These are phyloP conservation scores for Hydra vulgaris DNA, from an alignment of 30 jellyfish, hydroid and myxozoan genomes.

Conservation along the genomic window DNA sequence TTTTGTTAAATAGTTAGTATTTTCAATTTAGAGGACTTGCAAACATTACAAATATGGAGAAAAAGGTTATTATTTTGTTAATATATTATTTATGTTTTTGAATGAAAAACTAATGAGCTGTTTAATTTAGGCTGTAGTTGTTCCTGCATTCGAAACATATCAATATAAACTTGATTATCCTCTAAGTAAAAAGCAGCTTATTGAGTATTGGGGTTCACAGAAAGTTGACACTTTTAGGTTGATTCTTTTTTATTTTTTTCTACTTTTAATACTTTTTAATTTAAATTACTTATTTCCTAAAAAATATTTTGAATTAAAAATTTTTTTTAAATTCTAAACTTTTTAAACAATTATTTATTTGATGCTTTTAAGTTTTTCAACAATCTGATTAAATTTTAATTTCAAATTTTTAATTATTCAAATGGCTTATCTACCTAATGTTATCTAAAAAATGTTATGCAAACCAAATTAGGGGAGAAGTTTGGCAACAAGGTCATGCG, in stretches of 20 bases:
- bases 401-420: too few species aligned
- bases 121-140: constrained; percentile 68
- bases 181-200: constrained; percentile 34
- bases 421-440: too few species aligned
- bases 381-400: too few species aligned
- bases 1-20: too few species aligned
- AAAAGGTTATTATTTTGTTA: neutral
- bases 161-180: constrained; percentile 78
- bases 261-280: neutral
- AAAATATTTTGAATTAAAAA: too few species aligned
- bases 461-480: constrained; percentile 26
- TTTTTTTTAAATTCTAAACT: too few species aligned
- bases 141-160: constrained; percentile 92
- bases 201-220: constrained; percentile 33
- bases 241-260: neutral
- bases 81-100: neutral
- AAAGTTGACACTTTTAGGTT: constrained; percentile 61
- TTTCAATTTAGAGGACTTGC: neutral
- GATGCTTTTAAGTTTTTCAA: too few species aligned
- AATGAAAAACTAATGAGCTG: neutral
- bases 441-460: neutral
- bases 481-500: constrained; percentile 94
- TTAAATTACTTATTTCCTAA: too few species aligned
- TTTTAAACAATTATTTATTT: too few species aligned
- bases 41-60: constrained; percentile 1